phyloP scores from a whole-genome alignment of 2,113 vertebrate genomes.

The Thamnophis sirtalis region DNA sequence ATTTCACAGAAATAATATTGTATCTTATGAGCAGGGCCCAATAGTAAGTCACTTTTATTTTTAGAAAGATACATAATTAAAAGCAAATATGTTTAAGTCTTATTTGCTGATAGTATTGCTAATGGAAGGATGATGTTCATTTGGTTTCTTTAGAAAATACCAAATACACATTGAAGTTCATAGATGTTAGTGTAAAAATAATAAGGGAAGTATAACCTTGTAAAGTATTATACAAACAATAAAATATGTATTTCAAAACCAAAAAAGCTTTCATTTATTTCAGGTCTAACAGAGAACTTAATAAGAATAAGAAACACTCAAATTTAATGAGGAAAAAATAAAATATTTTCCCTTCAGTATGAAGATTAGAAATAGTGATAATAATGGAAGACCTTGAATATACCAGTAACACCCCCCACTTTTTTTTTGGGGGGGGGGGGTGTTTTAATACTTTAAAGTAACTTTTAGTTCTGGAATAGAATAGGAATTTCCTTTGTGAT shows the following conservation, averaged over 20 bases:
- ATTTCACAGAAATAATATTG: background rate
- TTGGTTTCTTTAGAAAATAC: background rate
- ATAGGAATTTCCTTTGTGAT: background rate
- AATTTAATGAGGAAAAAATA: background rate
- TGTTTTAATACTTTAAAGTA: background rate
- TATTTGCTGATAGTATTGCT: background rate
- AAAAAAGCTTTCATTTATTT: background rate
- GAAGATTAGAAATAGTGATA: background rate
- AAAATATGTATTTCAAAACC: background rate
- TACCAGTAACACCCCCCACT: background rate
- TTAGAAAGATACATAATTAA: background rate
- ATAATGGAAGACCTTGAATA: background rate
- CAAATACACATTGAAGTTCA: background rate
- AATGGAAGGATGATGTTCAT: background rate
- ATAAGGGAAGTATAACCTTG: background rate
- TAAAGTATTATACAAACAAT: background rate
- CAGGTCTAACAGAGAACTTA: background rate
- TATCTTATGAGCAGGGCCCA: background rate
- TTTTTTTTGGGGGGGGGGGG: no score
- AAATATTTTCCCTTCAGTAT: background rate
- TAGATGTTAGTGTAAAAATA: background rate
- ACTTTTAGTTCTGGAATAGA: background rate
- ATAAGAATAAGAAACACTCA: background rate
- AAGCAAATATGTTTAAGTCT: background rate
- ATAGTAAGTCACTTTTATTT: background rate